Conservation (phyloP, 2,113 vertebrate genomes). For the Procavia capensis region DNA sequence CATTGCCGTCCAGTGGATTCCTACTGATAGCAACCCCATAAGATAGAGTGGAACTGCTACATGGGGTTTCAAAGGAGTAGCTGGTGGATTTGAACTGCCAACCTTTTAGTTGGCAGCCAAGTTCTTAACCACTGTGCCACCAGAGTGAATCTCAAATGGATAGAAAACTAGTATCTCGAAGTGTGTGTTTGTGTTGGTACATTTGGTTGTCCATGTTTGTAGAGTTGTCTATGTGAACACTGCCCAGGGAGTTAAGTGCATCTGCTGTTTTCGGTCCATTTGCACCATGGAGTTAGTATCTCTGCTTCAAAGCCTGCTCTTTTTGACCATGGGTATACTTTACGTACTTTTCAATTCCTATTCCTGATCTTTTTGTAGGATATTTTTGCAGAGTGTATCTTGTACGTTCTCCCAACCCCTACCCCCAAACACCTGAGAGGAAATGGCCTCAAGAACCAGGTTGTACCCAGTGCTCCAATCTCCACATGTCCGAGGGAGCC, state of each 20-base stretch:
- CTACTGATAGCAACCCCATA: too few relatives aligned
- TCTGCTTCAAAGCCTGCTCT: not conserved
- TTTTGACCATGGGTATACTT: not conserved
- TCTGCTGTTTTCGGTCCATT: not conserved
- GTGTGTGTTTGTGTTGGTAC: not conserved
- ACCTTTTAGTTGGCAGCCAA: too few relatives aligned
- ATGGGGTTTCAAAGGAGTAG: too few relatives aligned
- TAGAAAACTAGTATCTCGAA: not conserved
- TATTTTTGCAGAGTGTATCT: not conserved
- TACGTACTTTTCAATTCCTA: not conserved
- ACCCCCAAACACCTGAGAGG: not conserved
- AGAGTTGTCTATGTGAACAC: not conserved
- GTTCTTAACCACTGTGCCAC: too few relatives aligned
- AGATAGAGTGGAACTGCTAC: too few relatives aligned
- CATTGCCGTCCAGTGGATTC: too few relatives aligned
- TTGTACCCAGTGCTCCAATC: not conserved
- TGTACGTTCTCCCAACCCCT: not conserved
- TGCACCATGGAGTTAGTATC: not conserved
- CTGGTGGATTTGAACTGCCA: too few relatives aligned
- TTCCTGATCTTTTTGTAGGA: not conserved
- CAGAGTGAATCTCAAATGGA: not conserved
- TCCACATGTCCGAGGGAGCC: not conserved
- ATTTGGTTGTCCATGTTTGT: fast-evolving
- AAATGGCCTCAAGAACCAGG: not conserved
- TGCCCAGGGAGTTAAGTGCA: not conserved